A percentile compares a stretch with the other conserved stretches of the same genome.
phyloP scores from a whole-genome alignment of 2,113 vertebrate species.

The Thermophis baileyi region DNA sequence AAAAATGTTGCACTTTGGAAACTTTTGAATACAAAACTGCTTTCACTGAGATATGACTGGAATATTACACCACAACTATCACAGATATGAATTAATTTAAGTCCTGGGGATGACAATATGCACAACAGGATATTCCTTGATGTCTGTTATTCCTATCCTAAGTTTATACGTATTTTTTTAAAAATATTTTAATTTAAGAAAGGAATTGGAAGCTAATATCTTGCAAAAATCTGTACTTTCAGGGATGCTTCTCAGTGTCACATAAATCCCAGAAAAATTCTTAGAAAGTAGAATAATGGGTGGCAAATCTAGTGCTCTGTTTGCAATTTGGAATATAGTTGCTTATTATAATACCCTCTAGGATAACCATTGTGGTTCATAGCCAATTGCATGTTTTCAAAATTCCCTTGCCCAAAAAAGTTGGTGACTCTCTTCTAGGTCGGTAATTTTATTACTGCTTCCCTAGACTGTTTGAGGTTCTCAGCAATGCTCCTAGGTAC shows the following conservation, averaged over 20 bases:
- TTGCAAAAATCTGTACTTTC: background rate
- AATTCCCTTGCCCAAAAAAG: background rate
- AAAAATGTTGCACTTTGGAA: background rate
- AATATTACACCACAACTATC: background rate
- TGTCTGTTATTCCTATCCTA: background rate
- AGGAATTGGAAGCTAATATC: background rate
- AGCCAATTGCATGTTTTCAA: background rate
- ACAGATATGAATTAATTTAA: background rate
- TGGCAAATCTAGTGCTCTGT: background rate
- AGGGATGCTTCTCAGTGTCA: background rate
- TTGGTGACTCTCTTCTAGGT: background rate
- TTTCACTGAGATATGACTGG: background rate
- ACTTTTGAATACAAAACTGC: background rate
- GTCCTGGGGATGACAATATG: background rate
- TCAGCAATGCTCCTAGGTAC: background rate
- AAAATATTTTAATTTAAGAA: background rate
- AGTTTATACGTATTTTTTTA: background rate
- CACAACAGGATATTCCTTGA: background rate
- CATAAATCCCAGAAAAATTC: background rate
- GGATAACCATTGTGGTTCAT: background rate
- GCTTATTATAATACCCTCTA: background rate
- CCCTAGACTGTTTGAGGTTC: background rate
- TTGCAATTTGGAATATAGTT: background rate
- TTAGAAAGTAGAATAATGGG: background rate
- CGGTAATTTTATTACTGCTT: background rate